Conservation (phyloP, 2,113 vertebrate genomes). For the Lethenteron camtschaticum region DNA sequence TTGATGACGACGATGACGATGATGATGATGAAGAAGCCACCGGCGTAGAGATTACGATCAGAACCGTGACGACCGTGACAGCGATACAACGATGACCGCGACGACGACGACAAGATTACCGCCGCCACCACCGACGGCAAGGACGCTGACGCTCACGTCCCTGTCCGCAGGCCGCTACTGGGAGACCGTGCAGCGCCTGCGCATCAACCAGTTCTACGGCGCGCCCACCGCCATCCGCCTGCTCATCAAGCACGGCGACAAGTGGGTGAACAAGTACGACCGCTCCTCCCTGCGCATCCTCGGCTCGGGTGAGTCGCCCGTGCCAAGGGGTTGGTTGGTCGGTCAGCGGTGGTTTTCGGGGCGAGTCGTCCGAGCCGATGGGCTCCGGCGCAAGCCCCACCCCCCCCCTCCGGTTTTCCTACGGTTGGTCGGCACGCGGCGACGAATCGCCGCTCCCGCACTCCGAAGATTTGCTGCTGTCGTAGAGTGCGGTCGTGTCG, state of each 20-base stretch:
- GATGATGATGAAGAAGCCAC: too few species aligned
- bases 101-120: too few species aligned
- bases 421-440: background rate
- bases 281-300: slow-evolving; percentile 34
- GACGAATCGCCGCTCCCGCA: background rate
- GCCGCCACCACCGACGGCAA: too few species aligned
- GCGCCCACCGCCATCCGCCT: slow-evolving; percentile 41
- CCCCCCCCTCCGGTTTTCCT: background rate
- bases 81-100: too few species aligned
- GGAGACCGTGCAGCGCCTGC: slow-evolving; percentile 42
- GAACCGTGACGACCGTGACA: too few species aligned
- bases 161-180: slow-evolving; percentile 32
- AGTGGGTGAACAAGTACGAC: slow-evolving; percentile 40
- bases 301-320: slow-evolving; percentile 25
- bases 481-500: too few species aligned
- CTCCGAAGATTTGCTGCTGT: background rate
- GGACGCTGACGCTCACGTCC: background rate
- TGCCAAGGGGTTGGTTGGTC: background rate
- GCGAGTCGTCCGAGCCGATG: background rate
- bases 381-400: background rate
- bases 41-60: too few species aligned
- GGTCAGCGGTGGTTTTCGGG: background rate
- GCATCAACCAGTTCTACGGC: slow-evolving; percentile 46
- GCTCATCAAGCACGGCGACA: slow-evolving; percentile 31
- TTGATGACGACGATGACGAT: too few species aligned